Evolutionary conservation across 2,113 vertebrate genomes (phyloP).

Genomic region (Jacana jacana): DNA sequence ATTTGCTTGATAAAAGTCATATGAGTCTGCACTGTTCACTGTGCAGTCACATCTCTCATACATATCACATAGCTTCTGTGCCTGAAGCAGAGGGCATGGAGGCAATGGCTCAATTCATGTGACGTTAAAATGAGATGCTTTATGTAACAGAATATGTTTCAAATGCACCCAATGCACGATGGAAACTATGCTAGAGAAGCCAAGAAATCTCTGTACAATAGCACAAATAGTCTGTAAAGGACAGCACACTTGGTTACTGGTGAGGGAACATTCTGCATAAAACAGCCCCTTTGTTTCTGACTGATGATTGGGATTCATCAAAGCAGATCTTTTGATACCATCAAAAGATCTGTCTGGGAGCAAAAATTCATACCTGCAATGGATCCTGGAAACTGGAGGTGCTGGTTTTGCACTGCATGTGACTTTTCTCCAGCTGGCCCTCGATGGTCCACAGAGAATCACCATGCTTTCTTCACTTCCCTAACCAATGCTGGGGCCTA

Average conservation of each 20-base stretch:
- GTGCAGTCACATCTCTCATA: neutral
- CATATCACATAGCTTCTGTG: neutral
- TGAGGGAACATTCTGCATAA: neutral
- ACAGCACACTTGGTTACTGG: neutral
- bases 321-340: neutral
- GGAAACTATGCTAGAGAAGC: constrained; percentile 5
- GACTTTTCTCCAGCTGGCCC: neutral
- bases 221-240: neutral
- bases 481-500: neutral
- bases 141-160: neutral
- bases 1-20: neutral
- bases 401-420: neutral
- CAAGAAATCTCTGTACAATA: neutral
- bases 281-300: neutral
- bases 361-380: neutral
- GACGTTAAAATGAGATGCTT: neutral
- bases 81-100: neutral
- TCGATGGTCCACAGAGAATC: neutral
- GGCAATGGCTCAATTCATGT: neutral
- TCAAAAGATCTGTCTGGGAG: neutral
- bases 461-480: neutral
- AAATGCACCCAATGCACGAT: neutral
- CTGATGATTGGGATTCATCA: neutral
- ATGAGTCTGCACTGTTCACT: neutral
- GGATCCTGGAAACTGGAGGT: neutral